Percentiles rank a stretch among this genome's conserved stretches.
phyloP scores from a whole-genome alignment of 2,113 vertebrate genomes.

The Nesogale talazaci region DNA sequence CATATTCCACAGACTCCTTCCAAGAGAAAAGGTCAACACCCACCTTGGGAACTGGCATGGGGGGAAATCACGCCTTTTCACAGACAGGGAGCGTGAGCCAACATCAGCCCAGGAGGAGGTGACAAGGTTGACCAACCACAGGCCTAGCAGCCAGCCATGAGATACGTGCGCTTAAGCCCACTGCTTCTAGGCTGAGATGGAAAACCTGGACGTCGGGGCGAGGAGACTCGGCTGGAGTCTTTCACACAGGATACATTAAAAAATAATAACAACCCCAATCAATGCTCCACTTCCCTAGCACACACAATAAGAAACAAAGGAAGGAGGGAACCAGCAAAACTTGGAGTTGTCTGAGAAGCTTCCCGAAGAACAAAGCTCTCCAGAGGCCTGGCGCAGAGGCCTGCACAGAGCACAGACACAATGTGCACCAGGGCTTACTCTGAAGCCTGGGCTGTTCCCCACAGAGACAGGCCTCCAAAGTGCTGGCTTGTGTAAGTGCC shows the following conservation, averaged over 20 bases:
- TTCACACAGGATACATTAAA: slow-evolving; percentile 42
- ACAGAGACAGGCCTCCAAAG: background rate
- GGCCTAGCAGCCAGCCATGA: background rate
- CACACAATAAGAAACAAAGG: slow-evolving; percentile 55
- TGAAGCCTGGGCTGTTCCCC: background rate
- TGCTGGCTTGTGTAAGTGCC: background rate
- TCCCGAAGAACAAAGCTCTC: slow-evolving; percentile 57
- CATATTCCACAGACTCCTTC: slow-evolving; percentile 1
- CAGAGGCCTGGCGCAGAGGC: background rate
- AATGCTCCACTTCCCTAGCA: slow-evolving; percentile 56
- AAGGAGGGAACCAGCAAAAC: background rate
- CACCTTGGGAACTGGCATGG: background rate
- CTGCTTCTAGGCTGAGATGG: accelerated
- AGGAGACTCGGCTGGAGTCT: background rate
- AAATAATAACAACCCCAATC: slow-evolving; percentile 44
- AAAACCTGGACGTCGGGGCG: background rate
- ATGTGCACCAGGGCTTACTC: background rate
- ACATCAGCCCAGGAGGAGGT: background rate
- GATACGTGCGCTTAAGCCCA: background rate
- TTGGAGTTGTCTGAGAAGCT: slow-evolving; percentile 17
- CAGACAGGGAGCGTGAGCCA: background rate
- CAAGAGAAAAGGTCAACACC: slow-evolving; percentile 53
- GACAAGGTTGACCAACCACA: background rate
- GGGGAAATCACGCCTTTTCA: background rate
- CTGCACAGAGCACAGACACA: no score